Conservation (phyloP, 2,888 invertebrate genomes). For the Ophion ventricosus region DNA sequence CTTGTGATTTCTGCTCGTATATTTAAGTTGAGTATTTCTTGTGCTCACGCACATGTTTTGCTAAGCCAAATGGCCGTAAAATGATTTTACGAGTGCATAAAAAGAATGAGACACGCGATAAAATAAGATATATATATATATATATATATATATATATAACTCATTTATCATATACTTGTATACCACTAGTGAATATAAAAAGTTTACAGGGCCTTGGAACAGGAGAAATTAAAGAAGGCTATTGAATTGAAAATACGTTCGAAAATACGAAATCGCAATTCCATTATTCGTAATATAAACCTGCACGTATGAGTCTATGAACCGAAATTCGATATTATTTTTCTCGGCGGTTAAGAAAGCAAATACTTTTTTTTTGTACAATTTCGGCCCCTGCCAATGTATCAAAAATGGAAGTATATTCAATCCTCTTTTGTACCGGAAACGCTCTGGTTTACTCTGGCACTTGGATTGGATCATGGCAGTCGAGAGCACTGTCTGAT, state of each 20-base stretch:
- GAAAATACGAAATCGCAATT: background rate
- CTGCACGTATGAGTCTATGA: background rate
- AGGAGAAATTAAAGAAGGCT: background rate
- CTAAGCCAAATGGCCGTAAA: background rate
- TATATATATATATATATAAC: background rate
- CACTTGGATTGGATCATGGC: too few relatives aligned
- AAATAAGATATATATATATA: background rate
- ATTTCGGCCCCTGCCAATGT: background rate
- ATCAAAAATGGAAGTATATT: background rate
- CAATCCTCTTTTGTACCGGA: too few relatives aligned
- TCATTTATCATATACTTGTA: background rate
- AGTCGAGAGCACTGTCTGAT: too few relatives aligned
- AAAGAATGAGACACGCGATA: background rate
- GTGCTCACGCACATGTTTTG: background rate
- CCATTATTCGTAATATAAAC: background rate
- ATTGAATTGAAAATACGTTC: background rate
- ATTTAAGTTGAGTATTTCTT: background rate
- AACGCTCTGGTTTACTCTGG: too few relatives aligned
- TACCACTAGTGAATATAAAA: background rate
- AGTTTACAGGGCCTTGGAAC: background rate
- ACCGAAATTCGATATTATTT: background rate
- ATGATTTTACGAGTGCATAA: background rate
- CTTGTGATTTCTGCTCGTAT: background rate
- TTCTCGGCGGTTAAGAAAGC: background rate
- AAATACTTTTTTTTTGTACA: background rate